These are phyloP conservation scores for Galbula dea DNA, from an alignment of 2,113 vertebrate genomes.

Conservation along the genomic window DNA sequence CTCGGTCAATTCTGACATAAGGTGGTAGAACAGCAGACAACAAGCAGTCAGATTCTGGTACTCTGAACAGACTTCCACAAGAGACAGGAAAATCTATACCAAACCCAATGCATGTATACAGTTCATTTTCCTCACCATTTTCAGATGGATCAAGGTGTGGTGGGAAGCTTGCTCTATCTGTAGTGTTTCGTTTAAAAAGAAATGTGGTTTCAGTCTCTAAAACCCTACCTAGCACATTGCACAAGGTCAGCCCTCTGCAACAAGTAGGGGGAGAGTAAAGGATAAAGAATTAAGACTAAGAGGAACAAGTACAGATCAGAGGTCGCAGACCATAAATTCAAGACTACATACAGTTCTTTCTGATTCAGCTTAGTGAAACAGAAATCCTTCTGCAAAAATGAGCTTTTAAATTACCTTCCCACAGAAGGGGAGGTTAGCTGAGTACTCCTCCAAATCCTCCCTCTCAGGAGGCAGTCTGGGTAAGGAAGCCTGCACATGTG, in stretches of 20 bases:
- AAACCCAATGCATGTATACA: neutral
- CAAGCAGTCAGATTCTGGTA: neutral
- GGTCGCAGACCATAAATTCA: neutral
- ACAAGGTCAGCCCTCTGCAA: neutral
- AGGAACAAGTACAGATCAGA: neutral
- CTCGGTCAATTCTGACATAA: neutral
- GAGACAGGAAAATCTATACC: neutral
- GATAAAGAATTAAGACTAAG: neutral
- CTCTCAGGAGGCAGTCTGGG: neutral
- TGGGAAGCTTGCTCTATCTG: neutral
- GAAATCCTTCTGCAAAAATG: neutral
- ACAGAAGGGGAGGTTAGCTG: neutral
- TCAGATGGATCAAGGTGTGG: neutral
- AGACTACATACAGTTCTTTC: neutral
- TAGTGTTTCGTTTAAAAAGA: neutral
- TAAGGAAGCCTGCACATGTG: neutral
- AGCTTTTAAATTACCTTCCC: neutral
- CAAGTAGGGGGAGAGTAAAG: neutral
- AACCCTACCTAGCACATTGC: neutral
- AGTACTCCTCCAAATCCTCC: neutral
- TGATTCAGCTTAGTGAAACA: neutral
- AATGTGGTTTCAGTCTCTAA: neutral
- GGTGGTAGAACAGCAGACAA: neutral
- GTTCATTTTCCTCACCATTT: neutral
- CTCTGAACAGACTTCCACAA: neutral